Base-by-base conservation (phyloP, 2,888 invertebrate species). In the Athalia rosae region DNA sequence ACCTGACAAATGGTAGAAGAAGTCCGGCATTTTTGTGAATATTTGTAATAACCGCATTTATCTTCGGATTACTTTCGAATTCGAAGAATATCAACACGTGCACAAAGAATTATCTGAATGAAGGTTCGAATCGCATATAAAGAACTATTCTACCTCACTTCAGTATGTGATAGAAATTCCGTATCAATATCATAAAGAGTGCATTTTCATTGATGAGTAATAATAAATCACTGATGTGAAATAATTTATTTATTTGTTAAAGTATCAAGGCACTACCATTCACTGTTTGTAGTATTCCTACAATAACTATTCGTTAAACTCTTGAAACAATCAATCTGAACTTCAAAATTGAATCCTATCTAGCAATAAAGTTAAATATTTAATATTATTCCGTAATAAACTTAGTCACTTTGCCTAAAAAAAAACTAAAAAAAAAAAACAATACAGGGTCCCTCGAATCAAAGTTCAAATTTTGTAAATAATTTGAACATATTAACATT, bases 191-290 rank as follows among this genome's bases (percentile, higher is more conserved):
- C 28, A 28, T 9, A 28, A 11, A 6, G 66, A 15, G 28, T 8
- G 11, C 13, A 53, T 28, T 56, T 53, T 41, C 9, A 66, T 7
- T 53, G 8, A 71, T 62, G 4, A 48, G 61, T 74, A 74, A 74
- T 61, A 61, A 62, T 61, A 2, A 61, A 61, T 61, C 50, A 74
- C 61, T 48, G 15, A 85, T 87, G 84, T 83, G 88, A 88, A 89
- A 88, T 88, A 89, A 88, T 88, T 88, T 88, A 88, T 88, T 86
- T 80, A 79, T 79, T 83, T 79, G 84, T 85, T 84, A 85, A 84
- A 87, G 83, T 87, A 84, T 85, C 86, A 89, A 89, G 89, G 89
- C 88, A 88, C 88, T 87, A 86, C 83, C 82, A 62, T 74, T 56
- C 59, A 62, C 47, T 73, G 71, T 71, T 45, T 15, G 28, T 73